phyloP scores from a whole-genome alignment of 1,140 invertebrate species.

The Penaeus indicus region DNA sequence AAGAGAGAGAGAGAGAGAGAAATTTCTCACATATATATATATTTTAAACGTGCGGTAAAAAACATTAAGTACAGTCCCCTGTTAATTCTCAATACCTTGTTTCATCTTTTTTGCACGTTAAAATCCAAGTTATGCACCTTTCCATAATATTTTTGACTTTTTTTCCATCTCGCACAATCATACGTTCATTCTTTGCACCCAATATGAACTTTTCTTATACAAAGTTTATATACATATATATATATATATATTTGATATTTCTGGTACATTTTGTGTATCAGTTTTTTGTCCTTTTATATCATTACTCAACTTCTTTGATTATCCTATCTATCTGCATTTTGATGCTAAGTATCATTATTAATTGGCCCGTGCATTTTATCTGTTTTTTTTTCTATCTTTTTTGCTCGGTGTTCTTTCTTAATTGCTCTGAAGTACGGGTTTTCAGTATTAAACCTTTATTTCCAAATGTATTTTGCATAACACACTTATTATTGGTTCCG shows the following conservation, averaged over 20 bases:
- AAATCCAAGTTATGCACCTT: conserved; percentile 64
- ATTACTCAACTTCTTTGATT: conserved; percentile 55
- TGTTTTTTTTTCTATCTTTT: conserved; percentile 58
- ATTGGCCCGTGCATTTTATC: conserved; percentile 64
- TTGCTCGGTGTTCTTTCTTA: conserved; percentile 60
- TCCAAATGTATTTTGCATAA: conserved; percentile 61
- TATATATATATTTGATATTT: conserved; percentile 51
- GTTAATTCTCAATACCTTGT: conserved; percentile 60
- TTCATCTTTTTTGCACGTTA: conserved; percentile 63
- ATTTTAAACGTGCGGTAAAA: conserved; percentile 7
- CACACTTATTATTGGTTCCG: conserved; percentile 57
- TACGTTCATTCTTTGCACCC: conserved; percentile 61
- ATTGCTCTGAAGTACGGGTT: conserved; percentile 63
- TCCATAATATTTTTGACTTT: conserved; percentile 63
- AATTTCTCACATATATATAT: background rate
- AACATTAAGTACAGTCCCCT: conserved; percentile 51
- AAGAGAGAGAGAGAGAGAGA: background rate
- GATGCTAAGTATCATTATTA: conserved; percentile 56
- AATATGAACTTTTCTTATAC: conserved; percentile 61
- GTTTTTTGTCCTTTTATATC: conserved; percentile 58
- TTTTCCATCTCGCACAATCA: conserved; percentile 62
- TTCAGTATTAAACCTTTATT: conserved; percentile 49
- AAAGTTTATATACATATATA: conserved; percentile 54
- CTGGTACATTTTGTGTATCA: conserved; percentile 64
- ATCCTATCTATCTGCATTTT: conserved; percentile 63